Percentiles rank a stretch among this genome's conserved stretches.
Evolutionary conservation across 2,113 vertebrate genomes (phyloP).

Genomic region (Apteryx owenii): DNA sequence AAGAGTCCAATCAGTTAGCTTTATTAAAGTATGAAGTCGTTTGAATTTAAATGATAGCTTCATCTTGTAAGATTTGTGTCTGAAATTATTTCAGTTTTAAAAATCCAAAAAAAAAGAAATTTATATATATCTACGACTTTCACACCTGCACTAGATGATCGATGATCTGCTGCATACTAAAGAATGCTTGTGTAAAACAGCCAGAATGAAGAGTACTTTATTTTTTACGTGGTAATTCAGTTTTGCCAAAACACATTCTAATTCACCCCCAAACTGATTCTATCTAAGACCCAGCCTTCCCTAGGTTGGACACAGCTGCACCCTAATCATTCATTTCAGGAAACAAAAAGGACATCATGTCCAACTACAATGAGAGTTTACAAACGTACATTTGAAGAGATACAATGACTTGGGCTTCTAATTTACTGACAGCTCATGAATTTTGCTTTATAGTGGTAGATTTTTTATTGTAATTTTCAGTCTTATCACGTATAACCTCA

Average conservation of each 20-base stretch:
- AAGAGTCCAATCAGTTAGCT: not conserved
- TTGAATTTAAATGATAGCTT: not conserved
- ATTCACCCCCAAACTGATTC: not conserved
- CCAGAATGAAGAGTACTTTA: not conserved
- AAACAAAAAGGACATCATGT: not conserved
- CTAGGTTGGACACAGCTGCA: not conserved
- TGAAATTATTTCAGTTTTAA: not conserved
- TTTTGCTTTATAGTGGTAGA: not conserved
- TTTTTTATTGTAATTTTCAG: not conserved
- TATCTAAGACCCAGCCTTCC: not conserved
- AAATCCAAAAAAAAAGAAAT: not conserved
- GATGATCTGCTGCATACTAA: not conserved
- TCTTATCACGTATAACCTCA: not conserved
- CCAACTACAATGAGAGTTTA: not conserved
- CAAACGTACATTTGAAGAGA: not conserved
- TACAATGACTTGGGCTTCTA: not conserved
- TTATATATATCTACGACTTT: not conserved
- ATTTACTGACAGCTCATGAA: not conserved
- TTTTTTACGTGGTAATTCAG: not conserved
- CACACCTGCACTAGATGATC: not conserved
- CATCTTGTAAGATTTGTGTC: not conserved
- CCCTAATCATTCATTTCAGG: not conserved
- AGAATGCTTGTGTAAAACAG: not conserved
- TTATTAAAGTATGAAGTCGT: not conserved
- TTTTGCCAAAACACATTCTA: not conserved